Evolutionary conservation across 1,140 invertebrate genomes (phyloP), one percentile per base, ranked within the genome.

Genomic region (Papilio aristodemus): DNA sequence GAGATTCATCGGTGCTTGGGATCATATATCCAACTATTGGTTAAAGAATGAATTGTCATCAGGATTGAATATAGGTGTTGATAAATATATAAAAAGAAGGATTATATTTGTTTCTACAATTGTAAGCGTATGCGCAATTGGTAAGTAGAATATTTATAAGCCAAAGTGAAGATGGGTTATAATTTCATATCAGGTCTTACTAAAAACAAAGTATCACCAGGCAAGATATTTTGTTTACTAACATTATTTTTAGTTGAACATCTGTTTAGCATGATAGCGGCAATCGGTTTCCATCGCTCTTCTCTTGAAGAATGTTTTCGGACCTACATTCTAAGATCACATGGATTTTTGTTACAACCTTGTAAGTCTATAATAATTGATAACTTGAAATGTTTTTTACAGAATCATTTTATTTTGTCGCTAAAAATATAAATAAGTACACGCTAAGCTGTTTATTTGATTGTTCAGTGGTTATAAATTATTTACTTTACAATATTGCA

Each of bases 171-270:
- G 27, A 6, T 32, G 27, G 27, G 27, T n/a, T n/a, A n/a, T n/a
- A n/a, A n/a, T n/a, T n/a, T n/a, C n/a, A n/a, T n/a, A n/a, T n/a
- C n/a, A n/a, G n/a, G n/a, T n/a, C n/a, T n/a, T n/a, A n/a, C n/a
- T n/a, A n/a, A n/a, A n/a, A n/a, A n/a, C n/a, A n/a, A n/a, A n/a
- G n/a, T n/a, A n/a, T n/a, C n/a, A n/a, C n/a, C n/a, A n/a, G n/a
- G n/a, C n/a, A n/a, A n/a, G n/a, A n/a, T n/a, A n/a, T n/a, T n/a
- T n/a, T n/a, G n/a, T n/a, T n/a, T n/a, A n/a, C n/a, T n/a, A 8
- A 22, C 4, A 27, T 59, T 67, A 25, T 41, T 83, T 86, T 46
- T 70, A 90, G 89, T 79, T 64, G 89, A 91, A 71, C 89, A 91
- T 64, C 59, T 76, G 32, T 39, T 91, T 8, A 88, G 86, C 57